Base-by-base conservation (phyloP, 2,113 vertebrate species). In the Oreochromis tanganicae region DNA sequence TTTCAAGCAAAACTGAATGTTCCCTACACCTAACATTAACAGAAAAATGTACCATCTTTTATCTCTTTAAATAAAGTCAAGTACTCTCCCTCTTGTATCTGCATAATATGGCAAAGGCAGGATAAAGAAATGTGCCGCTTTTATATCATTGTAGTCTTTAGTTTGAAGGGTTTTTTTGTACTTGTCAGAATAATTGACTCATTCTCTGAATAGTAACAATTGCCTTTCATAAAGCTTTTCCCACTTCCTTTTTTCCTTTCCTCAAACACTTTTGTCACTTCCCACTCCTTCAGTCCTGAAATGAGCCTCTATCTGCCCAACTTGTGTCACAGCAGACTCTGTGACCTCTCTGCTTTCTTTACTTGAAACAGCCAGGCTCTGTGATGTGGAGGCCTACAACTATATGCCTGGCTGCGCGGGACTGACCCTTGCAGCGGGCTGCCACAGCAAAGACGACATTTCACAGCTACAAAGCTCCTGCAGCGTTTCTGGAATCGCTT, bases 181-280 rank as follows among this genome's bases (percentile, higher is more conserved):
- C 91, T 91, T 75, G 29, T 55, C 57, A 80, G 87, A 93, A 93
- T 92, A 92, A 96, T 94, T 83, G 88, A 84, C 81, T 82, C 86
- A 89, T 91, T 95, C 90, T 93, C 61, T 89, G 83, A 68, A 73
- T n/a, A 83, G 82, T 73, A 68, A 89, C 87, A 92, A 89, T 84
- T 78, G 82, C 71, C 84, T 52, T 90, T 88, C 83, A 90, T 82
- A 87, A 68, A 66, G 32, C 66, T 17, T 52, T 9, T 29, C 46
- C 66, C 12, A 24, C 78, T 52, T 68, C 54, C 21, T 63, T 29
- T 50, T 48, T 68, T 75, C 41, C 34, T 81, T 43, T 71, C 57
- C 80, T 88, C 85, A 82, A 85, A 91, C 78, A 56, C 61, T 73
- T 54, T 17, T 32, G 24, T 89, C 66, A 83, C 79, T 90, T 88